Percentiles rank a stretch among this genome's conserved stretches.
Conservation (phyloP, 2,888 invertebrate species). For the Eupsilia transversa region DNA sequence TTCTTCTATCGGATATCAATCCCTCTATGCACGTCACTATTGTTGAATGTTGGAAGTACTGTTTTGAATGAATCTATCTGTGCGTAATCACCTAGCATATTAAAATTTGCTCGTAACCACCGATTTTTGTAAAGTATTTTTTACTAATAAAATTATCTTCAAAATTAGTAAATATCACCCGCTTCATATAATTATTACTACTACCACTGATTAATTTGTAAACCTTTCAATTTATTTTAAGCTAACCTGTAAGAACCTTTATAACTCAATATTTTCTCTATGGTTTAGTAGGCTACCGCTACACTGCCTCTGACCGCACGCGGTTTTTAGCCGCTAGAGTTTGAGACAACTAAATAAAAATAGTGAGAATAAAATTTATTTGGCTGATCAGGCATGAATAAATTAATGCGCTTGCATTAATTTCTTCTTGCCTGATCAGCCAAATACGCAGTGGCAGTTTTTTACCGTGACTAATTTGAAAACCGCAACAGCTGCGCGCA, state of each 20-base stretch:
- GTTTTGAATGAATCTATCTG: constrained; percentile 38
- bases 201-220: neutral
- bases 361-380: too few species aligned
- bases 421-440: too few species aligned
- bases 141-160: neutral
- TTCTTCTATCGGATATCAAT: constrained; percentile 60
- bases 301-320: neutral
- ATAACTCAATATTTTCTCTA: constrained; percentile 28
- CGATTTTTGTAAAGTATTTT: neutral
- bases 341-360: too few species aligned
- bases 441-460: too few species aligned
- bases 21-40: constrained; percentile 61
- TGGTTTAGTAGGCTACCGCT: constrained; percentile 20
- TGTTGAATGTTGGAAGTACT: constrained; percentile 57
- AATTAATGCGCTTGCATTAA: too few species aligned
- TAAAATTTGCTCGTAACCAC: constrained; percentile 11
- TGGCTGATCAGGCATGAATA: too few species aligned
- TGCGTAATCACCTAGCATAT: constrained; percentile 13
- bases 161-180: neutral
- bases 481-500: too few species aligned
- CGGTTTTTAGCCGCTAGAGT: neutral
- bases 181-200: neutral
- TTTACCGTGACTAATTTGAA: too few species aligned
- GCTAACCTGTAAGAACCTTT: constrained; percentile 33
- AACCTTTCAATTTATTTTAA: neutral